Evolutionary conservation across 2,797 vertebrate species (phyloP), one percentile per base, ranked within the genome.

Genomic region (Tadarida brasiliensis): DNA sequence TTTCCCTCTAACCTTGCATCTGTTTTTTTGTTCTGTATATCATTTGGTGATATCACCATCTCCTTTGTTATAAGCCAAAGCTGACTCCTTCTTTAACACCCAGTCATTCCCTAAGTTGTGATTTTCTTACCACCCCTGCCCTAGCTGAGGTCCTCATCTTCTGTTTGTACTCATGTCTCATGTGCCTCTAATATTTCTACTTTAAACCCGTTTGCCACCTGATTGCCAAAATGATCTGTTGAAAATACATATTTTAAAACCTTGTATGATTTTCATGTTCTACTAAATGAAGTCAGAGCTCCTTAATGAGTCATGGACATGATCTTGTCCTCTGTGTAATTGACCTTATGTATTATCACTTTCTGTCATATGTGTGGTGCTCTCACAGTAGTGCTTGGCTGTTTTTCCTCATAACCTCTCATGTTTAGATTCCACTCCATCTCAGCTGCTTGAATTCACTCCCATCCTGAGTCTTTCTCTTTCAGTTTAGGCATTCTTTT

Each of bases 201-300:
- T 84, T n/a, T 65, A 59, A 65, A 65, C 16, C 3, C 11, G 11
- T 70, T 63, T 94, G 24, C 14, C 14, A 80, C 54, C 24, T 92
- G 9, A 59, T 86, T 93, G 30, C 67, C 49, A 61, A 77, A 76
- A 54, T 81, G 19, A 44, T 65, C 12, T 92, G 39, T 87, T 30
- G 16, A 80, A 91, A 91, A 59, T 87, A 30, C 7, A 76, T 24
- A 54, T 86, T 87, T 87, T 77, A 71, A 85, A 76, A 78, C 54
- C 22, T 73, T 22, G 7, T 71, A 19, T 83, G 24, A 54, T 90
- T 96, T 86, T 81, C 39, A 39, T 87, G 49, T 73, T n/a, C 26
- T 87, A 11, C 14, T 44, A 28, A 33, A 12, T 59, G 67, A 83
- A 88, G 14, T 57, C 59, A 35, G 16, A 35, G 49, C 15, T 83